Evolutionary conservation across 1,140 invertebrate genomes (phyloP).

Genomic region (Tachypleus tridentatus): DNA sequence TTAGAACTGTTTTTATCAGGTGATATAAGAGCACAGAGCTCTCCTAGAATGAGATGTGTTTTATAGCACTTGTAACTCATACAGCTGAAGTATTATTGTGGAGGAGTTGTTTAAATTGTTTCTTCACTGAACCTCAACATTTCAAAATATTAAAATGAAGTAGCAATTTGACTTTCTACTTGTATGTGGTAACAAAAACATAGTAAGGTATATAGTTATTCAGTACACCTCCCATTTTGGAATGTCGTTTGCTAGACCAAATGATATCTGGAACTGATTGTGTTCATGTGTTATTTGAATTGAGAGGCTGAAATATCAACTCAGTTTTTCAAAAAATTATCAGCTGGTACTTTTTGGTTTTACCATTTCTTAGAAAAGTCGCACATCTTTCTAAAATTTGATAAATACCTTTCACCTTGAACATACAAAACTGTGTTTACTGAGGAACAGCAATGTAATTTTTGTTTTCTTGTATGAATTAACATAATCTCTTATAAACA

Average conservation of each 20-base stretch:
- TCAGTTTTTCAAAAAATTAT: too few species aligned
- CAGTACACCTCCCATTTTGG: too few species aligned
- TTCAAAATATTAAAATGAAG: background rate
- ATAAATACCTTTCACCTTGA: background rate
- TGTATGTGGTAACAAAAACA: too few species aligned
- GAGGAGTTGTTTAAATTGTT: background rate
- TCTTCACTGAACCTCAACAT: background rate
- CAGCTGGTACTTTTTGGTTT: background rate
- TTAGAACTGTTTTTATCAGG: background rate
- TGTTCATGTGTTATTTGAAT: too few species aligned
- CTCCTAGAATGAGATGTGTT: background rate
- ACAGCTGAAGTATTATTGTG: background rate
- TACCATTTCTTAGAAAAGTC: conserved; percentile 1
- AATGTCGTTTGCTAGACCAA: too few species aligned
- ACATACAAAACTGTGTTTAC: background rate
- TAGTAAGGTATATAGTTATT: too few species aligned
- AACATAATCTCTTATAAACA: conserved; percentile 19
- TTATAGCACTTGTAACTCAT: background rate
- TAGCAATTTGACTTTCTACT: background rate
- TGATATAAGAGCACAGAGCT: background rate
- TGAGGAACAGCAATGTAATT: background rate
- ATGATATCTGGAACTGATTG: too few species aligned
- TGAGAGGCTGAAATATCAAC: too few species aligned
- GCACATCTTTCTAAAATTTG: background rate
- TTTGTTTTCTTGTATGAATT: background rate